A percentile compares a stretch with the other conserved stretches of the same genome.
Conservation (phyloP, 2,888 invertebrate species). For the Cantharis flavilabris region DNA sequence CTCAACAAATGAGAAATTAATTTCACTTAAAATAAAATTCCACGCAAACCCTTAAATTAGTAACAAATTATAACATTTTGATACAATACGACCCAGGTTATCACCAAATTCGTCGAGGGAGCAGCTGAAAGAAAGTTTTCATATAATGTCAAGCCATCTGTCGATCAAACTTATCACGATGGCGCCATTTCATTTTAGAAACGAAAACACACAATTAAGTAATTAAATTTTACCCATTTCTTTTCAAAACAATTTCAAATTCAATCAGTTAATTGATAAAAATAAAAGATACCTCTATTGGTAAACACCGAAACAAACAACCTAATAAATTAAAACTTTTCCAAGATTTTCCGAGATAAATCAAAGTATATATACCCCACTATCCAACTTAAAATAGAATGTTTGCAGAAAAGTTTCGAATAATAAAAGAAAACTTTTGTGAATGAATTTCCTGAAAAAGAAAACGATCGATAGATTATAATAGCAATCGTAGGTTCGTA, state of each 20-base stretch:
- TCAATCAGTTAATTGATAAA: constrained; percentile 1
- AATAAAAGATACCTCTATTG: not conserved
- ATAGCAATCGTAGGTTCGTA: not conserved
- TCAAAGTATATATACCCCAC: constrained; percentile 9
- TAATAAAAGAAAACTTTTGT: not conserved
- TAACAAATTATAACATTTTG: not conserved
- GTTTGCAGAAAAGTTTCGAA: not conserved
- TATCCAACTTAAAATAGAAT: not conserved
- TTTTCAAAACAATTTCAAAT: not conserved
- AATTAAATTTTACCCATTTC: not conserved
- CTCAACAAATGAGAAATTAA: not conserved
- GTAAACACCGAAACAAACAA: constrained; percentile 16
- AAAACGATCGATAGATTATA: not conserved
- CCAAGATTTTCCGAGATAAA: constrained; percentile 19
- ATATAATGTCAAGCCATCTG: not conserved
- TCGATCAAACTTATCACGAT: not conserved
- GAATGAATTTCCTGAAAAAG: not conserved
- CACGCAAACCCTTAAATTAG: not conserved
- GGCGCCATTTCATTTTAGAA: not conserved
- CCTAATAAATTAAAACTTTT: constrained; percentile 20
- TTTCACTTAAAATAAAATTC: not conserved
- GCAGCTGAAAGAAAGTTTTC: not conserved
- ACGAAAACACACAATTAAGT: not conserved
- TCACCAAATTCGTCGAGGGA: not conserved
- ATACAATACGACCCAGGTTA: not conserved